These are phyloP conservation scores for Columbina picui DNA, from an alignment of 2,113 vertebrate genomes.

Conservation along the genomic window DNA sequence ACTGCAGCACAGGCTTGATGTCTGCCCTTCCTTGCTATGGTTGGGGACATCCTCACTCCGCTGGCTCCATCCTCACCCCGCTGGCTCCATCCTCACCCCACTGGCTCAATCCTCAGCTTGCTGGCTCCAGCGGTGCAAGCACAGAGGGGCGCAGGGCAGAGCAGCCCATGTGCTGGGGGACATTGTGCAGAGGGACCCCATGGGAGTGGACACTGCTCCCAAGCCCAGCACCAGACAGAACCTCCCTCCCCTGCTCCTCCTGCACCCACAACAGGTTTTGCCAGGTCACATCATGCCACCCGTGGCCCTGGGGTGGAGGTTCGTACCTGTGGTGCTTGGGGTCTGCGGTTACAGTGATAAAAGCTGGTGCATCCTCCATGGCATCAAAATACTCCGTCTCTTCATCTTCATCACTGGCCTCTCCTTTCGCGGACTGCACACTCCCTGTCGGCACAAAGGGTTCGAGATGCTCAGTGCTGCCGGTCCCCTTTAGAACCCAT, in stretches of 20 bases:
- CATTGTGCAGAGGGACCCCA: accelerated
- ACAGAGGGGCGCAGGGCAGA: background rate
- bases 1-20: accelerated
- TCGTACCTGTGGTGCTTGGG: constrained; percentile 87
- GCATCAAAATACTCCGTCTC: constrained; percentile 99
- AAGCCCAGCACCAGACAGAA: accelerated
- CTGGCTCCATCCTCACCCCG: background rate
- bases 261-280: background rate
- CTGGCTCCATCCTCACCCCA: too few species aligned
- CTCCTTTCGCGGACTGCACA: constrained; percentile 85
- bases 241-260: accelerated
- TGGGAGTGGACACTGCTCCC: background rate
- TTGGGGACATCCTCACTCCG: background rate
- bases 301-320: accelerated
- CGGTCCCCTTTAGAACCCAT: background rate
- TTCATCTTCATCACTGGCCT: constrained; percentile 99
- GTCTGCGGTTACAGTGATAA: constrained; percentile 95
- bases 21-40: background rate
- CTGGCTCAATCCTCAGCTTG: background rate
- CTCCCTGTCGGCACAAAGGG: constrained; percentile 68
- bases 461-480: background rate
- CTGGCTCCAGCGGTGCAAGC: background rate
- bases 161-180: background rate
- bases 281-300: accelerated
- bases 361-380: constrained; percentile 96